These are phyloP conservation scores for Protula sp. DNA, from an alignment of 2,888 invertebrate species.

Conservation along the genomic window DNA sequence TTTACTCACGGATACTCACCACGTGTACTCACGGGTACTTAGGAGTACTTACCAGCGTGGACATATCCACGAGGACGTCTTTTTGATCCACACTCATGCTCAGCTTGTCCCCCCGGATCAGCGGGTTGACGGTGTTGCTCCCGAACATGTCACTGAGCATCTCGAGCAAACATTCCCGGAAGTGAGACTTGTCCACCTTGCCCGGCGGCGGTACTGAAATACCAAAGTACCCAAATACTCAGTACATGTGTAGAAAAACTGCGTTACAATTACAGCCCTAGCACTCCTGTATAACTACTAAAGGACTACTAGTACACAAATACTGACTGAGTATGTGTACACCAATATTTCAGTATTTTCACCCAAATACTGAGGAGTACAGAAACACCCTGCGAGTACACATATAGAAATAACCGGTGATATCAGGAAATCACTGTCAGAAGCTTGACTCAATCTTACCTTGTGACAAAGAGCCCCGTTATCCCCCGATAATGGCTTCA, in stretches of 20 bases:
- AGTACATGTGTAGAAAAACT: too few species aligned
- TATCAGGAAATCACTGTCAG: too few species aligned
- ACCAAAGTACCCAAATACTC: neutral
- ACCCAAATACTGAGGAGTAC: too few species aligned
- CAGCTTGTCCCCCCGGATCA: conserved; percentile 83
- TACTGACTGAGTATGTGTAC: too few species aligned
- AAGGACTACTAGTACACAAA: neutral
- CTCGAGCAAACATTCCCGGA: conserved; percentile 82
- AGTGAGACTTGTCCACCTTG: conserved; percentile 84
- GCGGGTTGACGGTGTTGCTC: conserved; percentile 84
- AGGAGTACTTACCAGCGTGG: conserved; percentile 64
- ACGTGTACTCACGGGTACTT: too few species aligned
- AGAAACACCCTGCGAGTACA: too few species aligned
- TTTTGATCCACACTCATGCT: conserved; percentile 80
- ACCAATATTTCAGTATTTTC: too few species aligned
- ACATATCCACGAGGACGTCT: conserved; percentile 77
- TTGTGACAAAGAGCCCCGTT: too few species aligned
- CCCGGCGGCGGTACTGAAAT: conserved; percentile 53
- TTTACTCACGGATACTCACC: too few species aligned
- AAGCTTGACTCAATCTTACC: too few species aligned
- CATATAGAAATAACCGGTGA: too few species aligned
- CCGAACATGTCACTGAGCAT: conserved; percentile 94
- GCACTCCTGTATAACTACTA: neutral
- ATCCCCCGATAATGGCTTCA: too few species aligned
- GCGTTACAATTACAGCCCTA: neutral